Evolutionary conservation across 1,140 invertebrate species (phyloP).

Genomic region (Panulirus ornatus): DNA sequence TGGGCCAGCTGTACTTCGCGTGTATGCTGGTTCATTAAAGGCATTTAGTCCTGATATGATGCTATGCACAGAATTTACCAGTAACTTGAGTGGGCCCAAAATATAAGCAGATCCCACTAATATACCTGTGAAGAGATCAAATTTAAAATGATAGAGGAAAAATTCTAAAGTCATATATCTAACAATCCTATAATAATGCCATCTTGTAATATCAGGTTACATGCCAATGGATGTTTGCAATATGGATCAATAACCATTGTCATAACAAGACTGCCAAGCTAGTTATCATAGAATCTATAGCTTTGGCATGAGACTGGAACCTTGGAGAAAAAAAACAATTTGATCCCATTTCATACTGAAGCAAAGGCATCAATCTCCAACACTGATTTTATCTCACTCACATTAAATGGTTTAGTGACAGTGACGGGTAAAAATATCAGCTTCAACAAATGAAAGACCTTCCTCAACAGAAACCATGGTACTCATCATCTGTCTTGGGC

Average conservation of each 20-base stretch:
- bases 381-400: no score
- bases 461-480: no score
- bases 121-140: constrained; percentile 15
- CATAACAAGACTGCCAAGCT: background rate
- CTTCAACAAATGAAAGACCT: no score
- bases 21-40: constrained; percentile 6
- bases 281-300: background rate
- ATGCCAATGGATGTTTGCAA: background rate
- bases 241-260: background rate
- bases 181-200: background rate
- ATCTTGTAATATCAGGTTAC: background rate
- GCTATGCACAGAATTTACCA: constrained; percentile 79
- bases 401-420: no score
- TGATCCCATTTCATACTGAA: no score
- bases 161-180: background rate
- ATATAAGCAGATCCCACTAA: constrained; percentile 84
- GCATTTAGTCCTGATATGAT: background rate
- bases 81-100: constrained; percentile 81
- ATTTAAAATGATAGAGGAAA: background rate
- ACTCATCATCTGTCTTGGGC: no score
- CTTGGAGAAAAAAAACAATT: background rate
- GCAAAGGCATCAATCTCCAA: no score
- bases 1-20: background rate
- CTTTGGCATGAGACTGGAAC: background rate
- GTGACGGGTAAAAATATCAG: no score